phyloP scores from a whole-genome alignment of 2,888 invertebrate genomes.

The Caenorhabditis plicata region DNA sequence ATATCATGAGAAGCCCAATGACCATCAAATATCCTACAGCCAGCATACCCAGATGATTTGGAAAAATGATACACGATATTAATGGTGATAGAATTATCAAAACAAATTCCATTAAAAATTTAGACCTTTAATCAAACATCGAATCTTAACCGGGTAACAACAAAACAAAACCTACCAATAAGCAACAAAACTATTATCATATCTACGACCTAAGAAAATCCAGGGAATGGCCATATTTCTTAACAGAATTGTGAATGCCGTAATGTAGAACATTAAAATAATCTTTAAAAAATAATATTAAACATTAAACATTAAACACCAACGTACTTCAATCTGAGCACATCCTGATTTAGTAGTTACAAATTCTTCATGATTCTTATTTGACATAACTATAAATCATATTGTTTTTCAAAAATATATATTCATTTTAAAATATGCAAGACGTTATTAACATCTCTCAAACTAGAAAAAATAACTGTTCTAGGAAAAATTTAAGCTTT shows the following conservation, averaged over 20 bases:
- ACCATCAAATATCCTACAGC: neutral
- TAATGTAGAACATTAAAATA: no score
- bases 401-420: neutral
- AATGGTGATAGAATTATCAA: conserved; percentile 47
- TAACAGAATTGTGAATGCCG: no score
- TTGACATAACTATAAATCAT: neutral
- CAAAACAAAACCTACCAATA: conserved; percentile 15
- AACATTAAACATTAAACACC: conserved; percentile 12
- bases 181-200: conserved; percentile 11
- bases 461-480: neutral
- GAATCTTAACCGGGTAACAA: neutral
- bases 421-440: no score
- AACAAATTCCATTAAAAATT: conserved; percentile 50
- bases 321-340: conserved; percentile 26
- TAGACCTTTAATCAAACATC: conserved; percentile 50
- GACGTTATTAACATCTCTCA: no score
- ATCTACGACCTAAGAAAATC: conserved; percentile 45
- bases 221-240: conserved; percentile 53
- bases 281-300: conserved; percentile 39
- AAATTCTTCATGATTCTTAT: conserved; percentile 28
- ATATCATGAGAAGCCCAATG: neutral
- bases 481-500: neutral
- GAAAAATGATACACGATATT: conserved; percentile 33
- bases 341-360: conserved; percentile 39
- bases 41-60: conserved; percentile 12